phyloP scores from a whole-genome alignment of 1,140 invertebrate genomes.

The Atta cephalotes region DNA sequence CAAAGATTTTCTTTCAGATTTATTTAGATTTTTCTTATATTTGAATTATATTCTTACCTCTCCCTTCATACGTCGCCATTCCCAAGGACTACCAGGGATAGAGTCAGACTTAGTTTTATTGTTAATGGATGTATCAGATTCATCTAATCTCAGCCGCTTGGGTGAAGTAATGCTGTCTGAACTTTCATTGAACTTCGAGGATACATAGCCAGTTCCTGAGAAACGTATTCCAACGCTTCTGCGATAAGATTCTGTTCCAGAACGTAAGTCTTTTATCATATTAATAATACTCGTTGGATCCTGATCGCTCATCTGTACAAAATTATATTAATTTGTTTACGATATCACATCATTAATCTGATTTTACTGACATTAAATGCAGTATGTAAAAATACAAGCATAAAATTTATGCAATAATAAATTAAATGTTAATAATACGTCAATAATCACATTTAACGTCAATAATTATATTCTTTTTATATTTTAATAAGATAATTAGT shows the following conservation, averaged over 20 bases:
- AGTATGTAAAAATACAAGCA: background rate
- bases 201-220: slow-evolving; percentile 58
- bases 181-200: slow-evolving; percentile 13
- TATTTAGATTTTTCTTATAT: background rate
- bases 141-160: slow-evolving; percentile 72
- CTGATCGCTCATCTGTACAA: slow-evolving; percentile 73
- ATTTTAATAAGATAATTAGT: background rate
- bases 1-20: background rate
- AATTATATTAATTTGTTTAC: background rate
- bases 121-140: slow-evolving; percentile 51
- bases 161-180: slow-evolving; percentile 45
- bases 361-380: background rate
- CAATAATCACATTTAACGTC: too few relatives aligned
- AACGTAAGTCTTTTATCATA: slow-evolving; percentile 78
- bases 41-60: slow-evolving; percentile 6
- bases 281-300: slow-evolving; percentile 79
- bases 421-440: background rate
- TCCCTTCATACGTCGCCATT: slow-evolving; percentile 79
- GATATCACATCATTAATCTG: background rate
- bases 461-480: background rate
- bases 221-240: slow-evolving; percentile 53
- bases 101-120: slow-evolving; percentile 59
- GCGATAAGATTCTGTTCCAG: slow-evolving; percentile 69
- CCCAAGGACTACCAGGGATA: slow-evolving; percentile 78
- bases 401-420: too few relatives aligned